These are phyloP conservation scores for Microplitis deprimator DNA, from an alignment of 2,888 invertebrate genomes.

Conservation along the genomic window DNA sequence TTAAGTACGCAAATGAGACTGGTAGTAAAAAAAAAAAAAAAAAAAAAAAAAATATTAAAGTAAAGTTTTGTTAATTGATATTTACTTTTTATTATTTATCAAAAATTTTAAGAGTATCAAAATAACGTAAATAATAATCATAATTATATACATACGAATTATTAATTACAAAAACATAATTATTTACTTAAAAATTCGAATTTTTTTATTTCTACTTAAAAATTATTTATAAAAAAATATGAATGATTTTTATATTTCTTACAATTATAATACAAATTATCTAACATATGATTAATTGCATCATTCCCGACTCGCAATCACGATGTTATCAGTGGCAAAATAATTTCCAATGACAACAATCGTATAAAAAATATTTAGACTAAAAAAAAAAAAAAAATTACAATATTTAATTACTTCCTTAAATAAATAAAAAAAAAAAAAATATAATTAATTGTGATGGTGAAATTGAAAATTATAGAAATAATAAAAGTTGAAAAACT, in stretches of 20 bases:
- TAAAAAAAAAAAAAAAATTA: constrained; percentile 15
- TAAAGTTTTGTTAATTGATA: too few relatives aligned
- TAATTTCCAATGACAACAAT: not conserved
- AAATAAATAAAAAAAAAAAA: not conserved
- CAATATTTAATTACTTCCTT: not conserved
- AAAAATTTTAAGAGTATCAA: too few relatives aligned
- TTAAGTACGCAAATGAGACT: too few relatives aligned
- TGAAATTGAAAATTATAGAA: not conserved
- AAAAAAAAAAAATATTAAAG: too few relatives aligned
- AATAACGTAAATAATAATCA: too few relatives aligned
- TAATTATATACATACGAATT: too few relatives aligned
- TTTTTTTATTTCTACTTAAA: too few relatives aligned
- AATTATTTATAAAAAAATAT: not conserved
- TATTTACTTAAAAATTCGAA: too few relatives aligned
- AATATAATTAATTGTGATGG: not conserved
- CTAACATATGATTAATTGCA: constrained; percentile 23
- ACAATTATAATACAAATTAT: constrained; percentile 17
- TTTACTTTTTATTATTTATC: too few relatives aligned
- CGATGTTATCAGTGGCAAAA: not conserved
- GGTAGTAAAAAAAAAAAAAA: too few relatives aligned
- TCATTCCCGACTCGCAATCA: constrained; percentile 16
- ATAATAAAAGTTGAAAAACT: not conserved
- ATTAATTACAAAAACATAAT: too few relatives aligned
- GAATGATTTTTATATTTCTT: not conserved
- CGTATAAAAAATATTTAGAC: not conserved